These are phyloP conservation scores for Lampris megalopsis DNA, from an alignment of 2,113 vertebrate species.

Conservation along the genomic window DNA sequence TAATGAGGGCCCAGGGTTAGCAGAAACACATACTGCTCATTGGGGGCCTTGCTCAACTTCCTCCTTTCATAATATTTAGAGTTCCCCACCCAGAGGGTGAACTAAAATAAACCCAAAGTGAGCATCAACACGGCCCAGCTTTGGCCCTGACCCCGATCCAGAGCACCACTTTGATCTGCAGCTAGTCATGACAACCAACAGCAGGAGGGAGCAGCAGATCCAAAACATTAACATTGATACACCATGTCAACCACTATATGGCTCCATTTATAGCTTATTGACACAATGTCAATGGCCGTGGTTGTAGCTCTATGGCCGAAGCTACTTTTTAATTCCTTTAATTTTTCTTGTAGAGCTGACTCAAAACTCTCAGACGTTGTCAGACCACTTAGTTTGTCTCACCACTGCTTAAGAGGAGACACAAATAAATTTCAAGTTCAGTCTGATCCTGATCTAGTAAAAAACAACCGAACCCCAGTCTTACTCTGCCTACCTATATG, in stretches of 20 bases:
- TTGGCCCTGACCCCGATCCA: slow-evolving; percentile 54
- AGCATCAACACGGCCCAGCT: slow-evolving; percentile 64
- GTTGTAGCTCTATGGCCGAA: neutral
- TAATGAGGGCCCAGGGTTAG: slow-evolving; percentile 66
- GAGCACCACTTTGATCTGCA: slow-evolving; percentile 72
- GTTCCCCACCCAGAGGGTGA: slow-evolving; percentile 76
- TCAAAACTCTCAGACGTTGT: neutral
- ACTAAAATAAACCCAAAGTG: slow-evolving; percentile 75
- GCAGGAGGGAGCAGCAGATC: slow-evolving; percentile 65
- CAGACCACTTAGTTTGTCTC: neutral
- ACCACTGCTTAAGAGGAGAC: no score
- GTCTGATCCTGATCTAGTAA: no score
- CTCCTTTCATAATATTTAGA: slow-evolving; percentile 82
- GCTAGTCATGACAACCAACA: slow-evolving; percentile 65
- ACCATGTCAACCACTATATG: slow-evolving; percentile 30
- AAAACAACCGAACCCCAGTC: no score
- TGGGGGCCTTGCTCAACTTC: slow-evolving; percentile 73
- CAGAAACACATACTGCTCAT: slow-evolving; percentile 57
- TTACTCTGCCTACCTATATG: no score
- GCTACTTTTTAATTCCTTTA: neutral
- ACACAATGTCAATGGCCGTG: slow-evolving; percentile 22
- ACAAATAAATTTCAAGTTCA: neutral
- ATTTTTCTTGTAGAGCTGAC: neutral
- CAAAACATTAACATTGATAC: slow-evolving; percentile 55
- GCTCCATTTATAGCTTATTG: slow-evolving; percentile 47